Conservation (phyloP, 2,797 vertebrate genomes). For the Pelochelys cantorii region DNA sequence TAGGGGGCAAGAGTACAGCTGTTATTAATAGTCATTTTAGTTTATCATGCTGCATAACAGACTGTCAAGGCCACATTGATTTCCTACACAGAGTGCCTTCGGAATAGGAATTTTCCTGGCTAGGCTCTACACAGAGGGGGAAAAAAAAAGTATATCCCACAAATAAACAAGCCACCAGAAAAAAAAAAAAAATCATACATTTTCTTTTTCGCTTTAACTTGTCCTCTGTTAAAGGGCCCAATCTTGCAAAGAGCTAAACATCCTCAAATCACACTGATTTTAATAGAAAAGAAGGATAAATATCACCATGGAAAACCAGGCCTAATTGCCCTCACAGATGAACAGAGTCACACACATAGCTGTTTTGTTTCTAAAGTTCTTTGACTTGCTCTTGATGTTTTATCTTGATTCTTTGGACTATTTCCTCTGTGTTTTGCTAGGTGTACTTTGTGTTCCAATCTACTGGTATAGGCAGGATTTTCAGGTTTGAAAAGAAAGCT, state of each 20-base stretch:
- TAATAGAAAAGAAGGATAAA: background rate
- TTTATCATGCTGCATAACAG: slow-evolving; percentile 29
- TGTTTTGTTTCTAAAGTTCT: background rate
- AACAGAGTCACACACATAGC: background rate
- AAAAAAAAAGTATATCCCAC: background rate
- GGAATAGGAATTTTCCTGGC: slow-evolving; percentile 4
- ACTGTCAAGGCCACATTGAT: slow-evolving; percentile 33
- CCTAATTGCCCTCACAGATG: background rate
- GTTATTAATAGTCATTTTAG: slow-evolving; percentile 32
- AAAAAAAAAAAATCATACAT: background rate
- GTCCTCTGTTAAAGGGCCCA: background rate
- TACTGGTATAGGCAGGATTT: no score
- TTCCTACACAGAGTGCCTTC: background rate
- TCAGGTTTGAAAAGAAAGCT: no score
- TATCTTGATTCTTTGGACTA: background rate
- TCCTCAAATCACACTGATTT: background rate
- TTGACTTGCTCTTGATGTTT: slow-evolving; percentile 18
- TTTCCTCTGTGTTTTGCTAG: background rate
- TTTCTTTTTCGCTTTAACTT: background rate
- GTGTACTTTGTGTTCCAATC: no score
- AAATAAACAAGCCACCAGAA: background rate
- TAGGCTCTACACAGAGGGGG: background rate
- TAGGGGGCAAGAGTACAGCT: slow-evolving; percentile 22
- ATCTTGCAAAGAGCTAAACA: background rate
- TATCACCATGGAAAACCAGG: background rate